Base-by-base conservation (phyloP, 2,888 invertebrate genomes). In the Brachypalpus laphriformis region DNA sequence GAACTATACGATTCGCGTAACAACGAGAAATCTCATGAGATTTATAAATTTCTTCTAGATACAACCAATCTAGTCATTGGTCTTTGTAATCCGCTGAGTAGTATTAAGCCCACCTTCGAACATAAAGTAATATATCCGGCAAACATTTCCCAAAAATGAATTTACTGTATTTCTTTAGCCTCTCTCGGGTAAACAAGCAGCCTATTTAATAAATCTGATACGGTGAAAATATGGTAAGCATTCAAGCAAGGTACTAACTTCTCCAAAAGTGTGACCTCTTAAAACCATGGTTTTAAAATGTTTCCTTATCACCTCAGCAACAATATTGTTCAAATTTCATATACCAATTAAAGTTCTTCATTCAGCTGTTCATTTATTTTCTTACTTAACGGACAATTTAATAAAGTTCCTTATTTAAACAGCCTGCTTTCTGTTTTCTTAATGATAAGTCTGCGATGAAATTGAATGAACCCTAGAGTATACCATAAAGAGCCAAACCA, bases 401-500 rank as follows among this genome's bases (percentile, higher is more conserved):
- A 47, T 57, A 37, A 45, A 45, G 34, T 34, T 22, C 16, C 45
- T 25, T 16, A 40, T 40, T 54, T 54, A 54, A 47, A 47, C 70
- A 34, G 22, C 8, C 34, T 28, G 34, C 22, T 6, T 57, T 25
- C 70, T 71, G 56, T 22, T 40, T 40, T 3, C 34, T 1, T 22
- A 7, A 34, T 16, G 70, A 71, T 57, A 71, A 57, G 47, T 34
- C 47, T 22, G 31, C 5, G n/a, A 22, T 11, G 16, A 57, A 47
- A 34, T 20, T 45, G 56, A 70, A 68, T 54, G 54, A 66, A 42
- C 54, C 40, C 68, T 28, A 25, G 54, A 42, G 42, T 31, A 37
- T 40, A 4, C 57, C 59, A 59, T 59, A 49, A 59, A 59, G 49
- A 49, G 31, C 31, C 37, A 63, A 16, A 49, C 49, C 37, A n/a